Base-by-base conservation (phyloP, 2,888 invertebrate genomes). In the Crossocerus cetratus region DNA sequence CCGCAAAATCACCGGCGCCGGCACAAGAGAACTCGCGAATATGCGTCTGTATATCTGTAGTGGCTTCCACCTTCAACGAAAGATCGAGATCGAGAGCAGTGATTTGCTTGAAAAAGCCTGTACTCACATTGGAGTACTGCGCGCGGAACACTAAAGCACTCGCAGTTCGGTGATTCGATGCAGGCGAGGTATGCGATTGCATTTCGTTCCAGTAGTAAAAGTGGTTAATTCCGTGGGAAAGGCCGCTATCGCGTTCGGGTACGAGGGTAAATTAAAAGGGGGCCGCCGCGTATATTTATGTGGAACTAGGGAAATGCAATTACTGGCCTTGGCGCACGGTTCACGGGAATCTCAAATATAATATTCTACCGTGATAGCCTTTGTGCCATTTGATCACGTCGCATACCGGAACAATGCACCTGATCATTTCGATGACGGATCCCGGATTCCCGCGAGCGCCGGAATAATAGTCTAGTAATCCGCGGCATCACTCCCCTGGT, bases 201-300 rank as follows among this genome's bases (percentile, higher is more conserved):
- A 74, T 67, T 57, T 49, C 65, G 43, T 45, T 56, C 56, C 60
- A 42, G n/a, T n/a, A n/a, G n/a, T 57, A 62, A 70, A n/a, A n/a
- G 5, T n/a, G 23, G 63, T 58, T 53, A 71, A 64, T 64, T 71
- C 56, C 60, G 16, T 18, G 20, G 55, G 62, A 32, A 32, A 4
- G 8, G 32, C 32, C 11, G 11, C 32, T 57, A 44, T 45, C 65
- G 55, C 1, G 16, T n/a, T 16, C 16, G 49, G 49, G 14, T 13
- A 16, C 1, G 14, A 14, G 49, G 59, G 56, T 44, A 49, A 63
- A 74, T 74, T 66, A 67, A 71, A 74, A 66, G 21, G 66, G 56
- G 66, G 60, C 63, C 65, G 65, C n/a, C 57, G 64, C 57, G 70
- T 64, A 57, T 69, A 74, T 65, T 74, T 75, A 65, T 57, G 63